Evolutionary conservation across 2,888 invertebrate species (phyloP), one percentile per base, ranked within the genome.

Genomic region (Elmis aenea): DNA sequence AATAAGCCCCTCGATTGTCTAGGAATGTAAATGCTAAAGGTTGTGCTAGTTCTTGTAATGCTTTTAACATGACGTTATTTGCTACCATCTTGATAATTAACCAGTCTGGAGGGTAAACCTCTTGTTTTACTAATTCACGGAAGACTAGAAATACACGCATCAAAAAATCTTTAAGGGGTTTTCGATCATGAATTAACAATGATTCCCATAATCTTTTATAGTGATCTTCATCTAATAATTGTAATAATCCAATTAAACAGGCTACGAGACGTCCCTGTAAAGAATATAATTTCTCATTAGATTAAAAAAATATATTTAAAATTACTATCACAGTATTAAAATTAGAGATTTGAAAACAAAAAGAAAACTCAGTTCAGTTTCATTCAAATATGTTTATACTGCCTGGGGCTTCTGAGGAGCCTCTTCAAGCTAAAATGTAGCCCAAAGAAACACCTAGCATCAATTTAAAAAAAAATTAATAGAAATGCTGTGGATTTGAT

Each of bases 21-120:
- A 91, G 70, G 63, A 92, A 93, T 45, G 86, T 77, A 55, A 86
- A 86, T 2, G 87, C 82, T 31, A 94, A 70, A 0, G 92, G 90
- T 52, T 90, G 87, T 0, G 92, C 88, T 40, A 94, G 77, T 59
- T 94, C 90, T 64, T 91, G 85, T 10, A 92, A 71, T 0, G 93
- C 84, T 25, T 84, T 84, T 10, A 94, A 70, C 38, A 94, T 78
- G 0, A 90, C 83, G 65, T 85, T 83, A 62, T 92, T 94, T 31
- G 86, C 85, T 36, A 89, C 83, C 70, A 95, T 84, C 59, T 87
- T 80, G 64, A 95, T 83, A 6, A 91, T 81, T 50, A 91, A 75
- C 95, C 95, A 96, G 61, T 94, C 93, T 0, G 79, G 74, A 1
- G 92, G 88, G 55, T 89, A 94, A 1, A 85, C 81, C 51, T 86